A percentile compares a stretch with the other conserved stretches of the same genome.
Conservation (phyloP, 2,113 vertebrate genomes). For the Beaufortia kweichowensis region DNA sequence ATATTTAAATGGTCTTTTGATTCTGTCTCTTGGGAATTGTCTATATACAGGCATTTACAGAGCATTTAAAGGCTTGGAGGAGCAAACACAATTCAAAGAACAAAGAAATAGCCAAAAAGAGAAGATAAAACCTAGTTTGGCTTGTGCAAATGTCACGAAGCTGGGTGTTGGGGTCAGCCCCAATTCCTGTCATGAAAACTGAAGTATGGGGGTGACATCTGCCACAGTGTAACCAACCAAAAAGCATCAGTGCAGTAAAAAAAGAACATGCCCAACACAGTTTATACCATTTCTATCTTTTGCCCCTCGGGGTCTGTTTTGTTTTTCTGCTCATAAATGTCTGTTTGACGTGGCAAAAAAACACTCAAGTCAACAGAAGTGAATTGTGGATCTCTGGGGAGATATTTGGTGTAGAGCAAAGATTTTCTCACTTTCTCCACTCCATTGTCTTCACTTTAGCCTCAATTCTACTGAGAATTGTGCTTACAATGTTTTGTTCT, state of each 20-base stretch:
- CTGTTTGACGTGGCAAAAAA: slow-evolving; percentile 4
- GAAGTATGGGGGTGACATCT: neutral
- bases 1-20: neutral
- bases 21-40: too few relatives aligned
- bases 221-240: neutral
- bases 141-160: slow-evolving; percentile 12
- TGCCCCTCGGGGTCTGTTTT: slow-evolving; percentile 14
- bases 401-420: slow-evolving; percentile 1
- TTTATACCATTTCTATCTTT: neutral
- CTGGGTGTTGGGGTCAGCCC: neutral
- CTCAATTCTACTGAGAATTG: neutral
- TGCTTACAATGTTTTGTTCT: neutral
- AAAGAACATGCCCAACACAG: slow-evolving; percentile 1
- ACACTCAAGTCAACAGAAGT: slow-evolving; percentile 23
- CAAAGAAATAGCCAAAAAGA: neutral
- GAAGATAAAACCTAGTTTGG: neutral
- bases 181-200: neutral
- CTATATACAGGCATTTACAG: neutral
- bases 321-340: slow-evolving; percentile 14
- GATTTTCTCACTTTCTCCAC: neutral
- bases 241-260: neutral
- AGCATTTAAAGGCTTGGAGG: neutral
- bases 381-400: slow-evolving; percentile 22
- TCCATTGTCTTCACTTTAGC: neutral
- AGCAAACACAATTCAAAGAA: neutral